Evolutionary conservation across 1,140 invertebrate genomes (phyloP), one percentile per base, ranked within the genome.

Genomic region (Adelges cooleyi): DNA sequence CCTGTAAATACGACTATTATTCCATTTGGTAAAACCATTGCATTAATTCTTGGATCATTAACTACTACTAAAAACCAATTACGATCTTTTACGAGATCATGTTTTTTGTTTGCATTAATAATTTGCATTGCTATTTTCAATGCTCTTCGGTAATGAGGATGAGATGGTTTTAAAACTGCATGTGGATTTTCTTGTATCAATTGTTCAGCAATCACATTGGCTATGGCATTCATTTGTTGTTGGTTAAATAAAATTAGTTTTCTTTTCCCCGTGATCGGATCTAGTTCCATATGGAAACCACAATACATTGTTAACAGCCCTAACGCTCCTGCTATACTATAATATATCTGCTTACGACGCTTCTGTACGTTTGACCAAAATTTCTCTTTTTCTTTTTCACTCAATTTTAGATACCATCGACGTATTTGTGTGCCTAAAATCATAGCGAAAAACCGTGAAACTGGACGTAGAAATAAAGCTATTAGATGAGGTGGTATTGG

Each of bases 1-100:
- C 56, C 56, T 8, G 56, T 29, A 4, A 62, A 62, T 3, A 62
- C 56, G 18, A 62, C 46, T 33, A 62, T 62, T 42, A 62, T 62
- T 10, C 56, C 56, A 17, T 62, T 62, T 15, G 56, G 42, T 6
- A 62, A 33, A 29, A 62, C 56, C 56, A 62, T 62, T 9, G 56
- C 56, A 15, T 62, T 62, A 9, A 62, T 29, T 46, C 56, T 29
- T 13, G 56, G 17, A n/a, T 62, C 56, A 1, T 62, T 27, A 15
- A 62, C 17, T 9, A 62, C 56, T 22, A 62, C 11, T 15, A 62
- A 4, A 46, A 9, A 62, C 56, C 56, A 62, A 29, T 48, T 48
- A n/a, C 42, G 56, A 20, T 62, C n/a, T 33, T 29, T 1, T 33
- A 62, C 9, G 6, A 1, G 42, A 9, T 62, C 42, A 33, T 33